Conservation (phyloP, 2,113 vertebrate genomes). For the Lepus timidus region DNA sequence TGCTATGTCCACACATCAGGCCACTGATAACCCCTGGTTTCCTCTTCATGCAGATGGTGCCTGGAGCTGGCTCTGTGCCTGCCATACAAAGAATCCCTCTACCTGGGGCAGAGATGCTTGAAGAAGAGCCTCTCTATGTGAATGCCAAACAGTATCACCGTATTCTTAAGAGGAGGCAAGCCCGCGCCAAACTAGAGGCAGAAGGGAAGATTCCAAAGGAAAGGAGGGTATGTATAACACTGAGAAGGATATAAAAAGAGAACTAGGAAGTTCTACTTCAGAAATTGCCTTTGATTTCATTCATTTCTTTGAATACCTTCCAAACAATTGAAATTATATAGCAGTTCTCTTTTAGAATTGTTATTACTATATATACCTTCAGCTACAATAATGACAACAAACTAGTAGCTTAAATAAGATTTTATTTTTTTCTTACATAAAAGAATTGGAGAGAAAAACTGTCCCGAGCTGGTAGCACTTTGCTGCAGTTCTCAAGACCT, state of each 20-base stretch:
- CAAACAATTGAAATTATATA: background rate
- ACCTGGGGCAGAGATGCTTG: constrained; percentile 98
- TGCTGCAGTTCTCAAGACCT: background rate
- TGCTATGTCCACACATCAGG: background rate
- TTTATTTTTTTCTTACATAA: background rate
- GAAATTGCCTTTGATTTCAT: background rate
- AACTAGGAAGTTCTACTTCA: background rate
- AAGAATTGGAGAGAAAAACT: background rate
- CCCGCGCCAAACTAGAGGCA: constrained; percentile 97
- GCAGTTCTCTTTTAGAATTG: background rate
- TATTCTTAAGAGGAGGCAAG: constrained; percentile 97
- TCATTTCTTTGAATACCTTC: constrained; percentile 3
- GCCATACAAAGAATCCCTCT: constrained; percentile 98
- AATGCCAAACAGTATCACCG: constrained; percentile 99
- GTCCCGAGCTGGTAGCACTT: background rate
- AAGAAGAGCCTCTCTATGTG: constrained; percentile 98
- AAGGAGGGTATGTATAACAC: constrained; percentile 91
- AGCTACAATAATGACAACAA: background rate
- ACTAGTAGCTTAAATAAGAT: background rate
- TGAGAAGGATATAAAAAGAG: background rate
- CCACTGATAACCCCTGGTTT: background rate
- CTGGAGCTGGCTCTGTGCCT: constrained; percentile 94
- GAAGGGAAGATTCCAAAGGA: constrained; percentile 99
- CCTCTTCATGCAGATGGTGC: constrained; percentile 93
- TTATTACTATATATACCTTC: background rate